These are phyloP conservation scores for Meandrusa payeni DNA, from an alignment of 2,888 invertebrate species.

Conservation along the genomic window DNA sequence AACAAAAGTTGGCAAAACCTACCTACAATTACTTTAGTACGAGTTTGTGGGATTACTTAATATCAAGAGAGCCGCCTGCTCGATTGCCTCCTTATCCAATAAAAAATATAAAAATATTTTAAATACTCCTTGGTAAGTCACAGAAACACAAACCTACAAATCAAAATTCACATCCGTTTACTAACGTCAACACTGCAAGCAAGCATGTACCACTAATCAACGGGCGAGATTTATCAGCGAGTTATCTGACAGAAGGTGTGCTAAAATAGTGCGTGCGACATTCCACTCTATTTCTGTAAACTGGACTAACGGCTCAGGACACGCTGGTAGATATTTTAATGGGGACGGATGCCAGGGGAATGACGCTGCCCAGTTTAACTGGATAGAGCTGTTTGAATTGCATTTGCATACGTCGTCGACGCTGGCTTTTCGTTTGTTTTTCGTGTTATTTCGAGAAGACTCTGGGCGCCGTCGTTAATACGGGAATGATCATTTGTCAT, in stretches of 20 bases:
- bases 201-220: slow-evolving; percentile 24
- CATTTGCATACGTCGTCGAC: slow-evolving; percentile 12
- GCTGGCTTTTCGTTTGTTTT: slow-evolving; percentile 7
- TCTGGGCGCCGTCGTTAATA: slow-evolving; percentile 20
- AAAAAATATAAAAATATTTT: no score
- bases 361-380: slow-evolving; percentile 27
- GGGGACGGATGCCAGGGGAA: slow-evolving; percentile 42
- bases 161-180: slow-evolving; percentile 3
- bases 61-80: no score
- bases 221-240: slow-evolving; percentile 28
- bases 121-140: neutral
- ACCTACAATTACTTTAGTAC: no score
- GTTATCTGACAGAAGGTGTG: slow-evolving; percentile 37
- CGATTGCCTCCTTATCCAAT: no score
- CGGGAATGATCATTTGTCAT: slow-evolving; percentile 10
- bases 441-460: slow-evolving; percentile 11
- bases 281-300: slow-evolving; percentile 61
- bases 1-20: no score
- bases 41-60: no score
- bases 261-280: slow-evolving; percentile 54
- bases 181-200: slow-evolving; percentile 9
- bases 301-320: slow-evolving; percentile 38
- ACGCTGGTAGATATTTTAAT: slow-evolving; percentile 48
- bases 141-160: neutral
- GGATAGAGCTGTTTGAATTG: slow-evolving; percentile 12